phyloP scores from a whole-genome alignment of 2,888 invertebrate species.

The Norana najaformis region DNA sequence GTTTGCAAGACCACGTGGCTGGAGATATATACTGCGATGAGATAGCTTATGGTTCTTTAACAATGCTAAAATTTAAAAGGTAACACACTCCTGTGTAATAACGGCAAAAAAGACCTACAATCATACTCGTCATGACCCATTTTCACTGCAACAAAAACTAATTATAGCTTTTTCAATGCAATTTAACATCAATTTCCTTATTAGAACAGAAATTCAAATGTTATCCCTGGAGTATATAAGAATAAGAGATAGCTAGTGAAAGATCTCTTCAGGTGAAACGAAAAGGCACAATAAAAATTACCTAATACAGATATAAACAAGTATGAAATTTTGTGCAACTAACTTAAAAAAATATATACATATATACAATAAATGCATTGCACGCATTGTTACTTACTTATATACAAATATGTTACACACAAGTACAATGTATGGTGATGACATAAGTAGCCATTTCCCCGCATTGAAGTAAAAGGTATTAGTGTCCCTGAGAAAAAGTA shows the following conservation, averaged over 20 bases:
- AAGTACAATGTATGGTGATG: neutral
- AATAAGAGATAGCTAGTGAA: too few relatives aligned
- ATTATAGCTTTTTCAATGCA: too few relatives aligned
- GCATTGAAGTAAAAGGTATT: neutral
- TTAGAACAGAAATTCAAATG: too few relatives aligned
- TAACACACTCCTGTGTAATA: neutral
- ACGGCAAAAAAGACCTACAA: neutral
- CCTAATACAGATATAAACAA: neutral
- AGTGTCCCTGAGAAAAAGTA: neutral
- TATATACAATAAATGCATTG: neutral
- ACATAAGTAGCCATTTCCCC: neutral
- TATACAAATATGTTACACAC: too few relatives aligned
- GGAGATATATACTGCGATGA: constrained; percentile 65
- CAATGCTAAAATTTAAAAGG: constrained; percentile 19
- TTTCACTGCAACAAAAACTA: too few relatives aligned
- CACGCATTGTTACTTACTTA: too few relatives aligned
- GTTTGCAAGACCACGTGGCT: constrained; percentile 88
- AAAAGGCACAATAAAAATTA: neutral
- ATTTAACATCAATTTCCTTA: too few relatives aligned
- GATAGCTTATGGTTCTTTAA: constrained; percentile 31
- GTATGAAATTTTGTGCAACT: too few relatives aligned
- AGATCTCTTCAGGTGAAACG: too few relatives aligned
- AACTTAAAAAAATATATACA: too few relatives aligned
- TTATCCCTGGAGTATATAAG: too few relatives aligned
- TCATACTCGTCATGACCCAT: too few relatives aligned